Evolutionary conservation across 1,140 invertebrate genomes (phyloP).

Genomic region (Plutomurus gul): DNA sequence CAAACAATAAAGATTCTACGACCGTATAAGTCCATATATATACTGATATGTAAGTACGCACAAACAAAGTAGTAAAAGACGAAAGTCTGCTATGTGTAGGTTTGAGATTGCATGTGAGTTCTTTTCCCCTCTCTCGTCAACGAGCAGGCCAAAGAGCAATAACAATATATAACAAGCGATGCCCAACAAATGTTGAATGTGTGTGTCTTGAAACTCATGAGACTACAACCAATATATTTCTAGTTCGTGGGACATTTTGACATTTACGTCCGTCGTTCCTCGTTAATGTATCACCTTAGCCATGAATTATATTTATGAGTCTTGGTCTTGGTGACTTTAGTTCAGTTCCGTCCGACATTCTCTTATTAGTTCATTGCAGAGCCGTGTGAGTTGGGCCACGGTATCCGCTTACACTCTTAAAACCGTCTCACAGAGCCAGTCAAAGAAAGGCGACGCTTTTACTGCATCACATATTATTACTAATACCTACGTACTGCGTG

Average conservation of each 20-base stretch:
- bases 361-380: neutral
- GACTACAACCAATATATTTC: conserved; percentile 5
- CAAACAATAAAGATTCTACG: neutral
- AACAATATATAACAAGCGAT: conserved; percentile 27
- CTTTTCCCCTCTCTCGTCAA: conserved; percentile 1
- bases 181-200: conserved; percentile 14
- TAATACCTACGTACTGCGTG: neutral
- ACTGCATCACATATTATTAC: neutral
- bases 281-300: conserved; percentile 26
- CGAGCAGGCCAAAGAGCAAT: conserved; percentile 28
- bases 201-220: neutral
- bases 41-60: no score
- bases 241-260: conserved; percentile 22
- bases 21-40: neutral
- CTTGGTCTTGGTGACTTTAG: neutral
- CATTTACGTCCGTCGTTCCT: conserved; percentile 28
- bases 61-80: no score
- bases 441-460: neutral
- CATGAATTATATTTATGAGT: conserved; percentile 26
- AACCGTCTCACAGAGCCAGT: neutral
- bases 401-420: no score
- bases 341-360: neutral
- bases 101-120: conserved; percentile 7
- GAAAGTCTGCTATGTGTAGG: neutral
- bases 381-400: no score